These are phyloP conservation scores for Otus sunia DNA, from an alignment of 2,113 vertebrate genomes.

Conservation along the genomic window DNA sequence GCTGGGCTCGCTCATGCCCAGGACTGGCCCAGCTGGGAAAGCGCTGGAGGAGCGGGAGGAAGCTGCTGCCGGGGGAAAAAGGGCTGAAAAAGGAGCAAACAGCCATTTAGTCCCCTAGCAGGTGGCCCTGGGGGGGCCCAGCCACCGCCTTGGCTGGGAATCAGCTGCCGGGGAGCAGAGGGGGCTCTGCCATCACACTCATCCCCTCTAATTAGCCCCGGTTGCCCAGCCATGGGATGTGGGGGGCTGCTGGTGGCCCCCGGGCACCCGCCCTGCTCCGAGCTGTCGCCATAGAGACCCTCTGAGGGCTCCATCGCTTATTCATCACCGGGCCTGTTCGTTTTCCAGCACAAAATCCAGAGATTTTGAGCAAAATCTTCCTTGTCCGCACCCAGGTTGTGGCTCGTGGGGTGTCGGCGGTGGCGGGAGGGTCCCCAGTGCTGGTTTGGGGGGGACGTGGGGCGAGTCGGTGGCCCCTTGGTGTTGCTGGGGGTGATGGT, in stretches of 20 bases:
- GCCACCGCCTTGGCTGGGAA: not conserved
- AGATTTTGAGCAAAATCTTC: not conserved
- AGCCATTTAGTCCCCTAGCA: not conserved
- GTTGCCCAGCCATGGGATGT: not conserved
- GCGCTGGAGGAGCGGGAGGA: not conserved
- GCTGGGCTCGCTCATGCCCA: not conserved
- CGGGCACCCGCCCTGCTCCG: accelerated
- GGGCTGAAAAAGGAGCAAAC: not conserved
- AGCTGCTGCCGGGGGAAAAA: not conserved
- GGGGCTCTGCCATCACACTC: not conserved
- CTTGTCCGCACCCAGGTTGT: no score
- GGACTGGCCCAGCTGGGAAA: not conserved
- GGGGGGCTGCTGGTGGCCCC: not conserved
- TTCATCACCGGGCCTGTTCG: not conserved
- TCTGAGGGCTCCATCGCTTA: not conserved
- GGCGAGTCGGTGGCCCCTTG: no score
- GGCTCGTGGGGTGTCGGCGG: not conserved
- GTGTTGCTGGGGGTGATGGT: not conserved
- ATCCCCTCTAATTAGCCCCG: not conserved
- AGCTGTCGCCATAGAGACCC: not conserved
- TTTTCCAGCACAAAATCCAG: not conserved
- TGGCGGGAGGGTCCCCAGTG: not conserved
- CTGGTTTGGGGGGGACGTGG: no score
- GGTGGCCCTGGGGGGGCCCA: not conserved
- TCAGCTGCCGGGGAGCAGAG: not conserved